Conservation (phyloP, 2,888 invertebrate genomes). For the Ornithoptera priamus region DNA sequence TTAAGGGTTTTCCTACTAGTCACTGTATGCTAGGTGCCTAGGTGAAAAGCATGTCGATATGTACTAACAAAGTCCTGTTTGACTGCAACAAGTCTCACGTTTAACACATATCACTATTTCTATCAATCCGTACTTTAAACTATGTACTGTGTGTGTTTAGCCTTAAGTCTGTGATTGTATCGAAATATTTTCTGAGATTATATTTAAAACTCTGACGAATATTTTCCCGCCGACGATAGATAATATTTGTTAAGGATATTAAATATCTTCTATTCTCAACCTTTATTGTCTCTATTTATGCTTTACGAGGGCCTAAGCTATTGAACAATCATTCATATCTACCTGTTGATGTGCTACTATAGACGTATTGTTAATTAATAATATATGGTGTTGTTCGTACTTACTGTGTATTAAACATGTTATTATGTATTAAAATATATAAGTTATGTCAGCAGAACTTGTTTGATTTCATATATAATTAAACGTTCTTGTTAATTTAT, state of each 20-base stretch:
- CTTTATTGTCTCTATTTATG: slow-evolving; percentile 38
- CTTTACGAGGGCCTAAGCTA: slow-evolving; percentile 55
- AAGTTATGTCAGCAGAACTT: slow-evolving; percentile 67
- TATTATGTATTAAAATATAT: slow-evolving; percentile 71
- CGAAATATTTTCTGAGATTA: slow-evolving; percentile 64
- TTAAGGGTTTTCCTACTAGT: slow-evolving; percentile 28
- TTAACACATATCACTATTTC: slow-evolving; percentile 43
- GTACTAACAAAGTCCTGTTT: slow-evolving; percentile 30
- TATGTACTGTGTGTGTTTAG: slow-evolving; percentile 38
- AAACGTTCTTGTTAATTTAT: too few species aligned
- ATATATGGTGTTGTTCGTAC: slow-evolving; percentile 53
- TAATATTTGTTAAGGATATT: slow-evolving; percentile 64
- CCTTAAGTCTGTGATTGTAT: slow-evolving; percentile 56
- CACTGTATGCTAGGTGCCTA: slow-evolving; percentile 65
- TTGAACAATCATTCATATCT: slow-evolving; percentile 29
- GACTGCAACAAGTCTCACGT: slow-evolving; percentile 22
- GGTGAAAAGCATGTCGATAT: slow-evolving; percentile 60
- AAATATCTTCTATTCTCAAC: slow-evolving; percentile 57
- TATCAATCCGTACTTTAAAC: slow-evolving; percentile 33
- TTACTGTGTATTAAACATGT: slow-evolving; percentile 59
- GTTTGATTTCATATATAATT: slow-evolving; percentile 34
- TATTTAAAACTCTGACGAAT: slow-evolving; percentile 43
- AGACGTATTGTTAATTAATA: slow-evolving; percentile 46
- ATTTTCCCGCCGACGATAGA: slow-evolving; percentile 60
- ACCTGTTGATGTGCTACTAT: slow-evolving; percentile 32